Evolutionary conservation across 2,888 invertebrate genomes (phyloP).

Genomic region (Hypena proboscidalis): DNA sequence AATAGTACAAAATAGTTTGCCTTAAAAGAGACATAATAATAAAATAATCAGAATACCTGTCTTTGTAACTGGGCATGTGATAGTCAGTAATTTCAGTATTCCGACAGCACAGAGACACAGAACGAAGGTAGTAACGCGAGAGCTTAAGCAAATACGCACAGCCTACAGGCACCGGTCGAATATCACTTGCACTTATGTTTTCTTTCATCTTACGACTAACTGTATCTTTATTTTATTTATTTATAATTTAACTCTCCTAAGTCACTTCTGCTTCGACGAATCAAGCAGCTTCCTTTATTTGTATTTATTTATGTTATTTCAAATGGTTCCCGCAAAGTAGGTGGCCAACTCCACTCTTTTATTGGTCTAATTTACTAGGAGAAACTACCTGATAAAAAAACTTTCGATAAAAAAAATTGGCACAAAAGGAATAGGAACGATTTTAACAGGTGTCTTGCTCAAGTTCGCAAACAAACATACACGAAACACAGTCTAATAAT

Average conservation of each 20-base stretch:
- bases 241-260: too few species aligned
- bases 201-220: conserved; percentile 19
- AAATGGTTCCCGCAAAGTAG: too few species aligned
- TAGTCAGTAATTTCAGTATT: conserved; percentile 8
- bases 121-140: conserved; percentile 21
- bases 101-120: conserved; percentile 23
- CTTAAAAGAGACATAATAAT: too few species aligned
- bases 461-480: conserved; percentile 21
- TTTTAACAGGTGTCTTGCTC: not conserved
- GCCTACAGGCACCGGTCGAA: conserved; percentile 3
- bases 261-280: too few species aligned
- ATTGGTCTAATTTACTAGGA: too few species aligned
- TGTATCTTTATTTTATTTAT: too few species aligned
- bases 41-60: conserved; percentile 9
- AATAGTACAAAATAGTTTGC: too few species aligned
- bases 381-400: too few species aligned
- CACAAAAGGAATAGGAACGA: not conserved
- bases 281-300: too few species aligned
- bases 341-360: too few species aligned
- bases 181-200: conserved; percentile 16
- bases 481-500: conserved; percentile 18
- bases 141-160: conserved; percentile 25
- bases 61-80: not conserved
- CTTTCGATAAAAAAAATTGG: too few species aligned
- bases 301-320: too few species aligned